phyloP scores from a whole-genome alignment of 2,888 invertebrate species.

The Philaethria dido region DNA sequence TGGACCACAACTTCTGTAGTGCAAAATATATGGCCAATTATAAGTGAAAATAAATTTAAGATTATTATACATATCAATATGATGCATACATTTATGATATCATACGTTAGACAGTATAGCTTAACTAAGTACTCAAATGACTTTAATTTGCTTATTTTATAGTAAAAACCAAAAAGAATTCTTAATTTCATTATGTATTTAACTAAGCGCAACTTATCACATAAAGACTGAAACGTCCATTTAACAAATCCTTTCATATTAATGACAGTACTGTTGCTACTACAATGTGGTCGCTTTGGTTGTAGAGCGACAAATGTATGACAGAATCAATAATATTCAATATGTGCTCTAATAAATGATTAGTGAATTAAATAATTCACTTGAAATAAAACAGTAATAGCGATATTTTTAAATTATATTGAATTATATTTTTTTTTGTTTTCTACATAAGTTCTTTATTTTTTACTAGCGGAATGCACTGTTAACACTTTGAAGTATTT shows the following conservation, averaged over 20 bases:
- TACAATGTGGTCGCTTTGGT: not conserved
- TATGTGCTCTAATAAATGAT: not conserved
- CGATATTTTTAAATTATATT: no score
- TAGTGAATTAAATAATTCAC: no score
- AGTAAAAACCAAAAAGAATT: not conserved
- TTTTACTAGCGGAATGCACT: no score
- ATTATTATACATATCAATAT: not conserved
- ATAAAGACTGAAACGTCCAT: not conserved
- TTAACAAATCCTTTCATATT: not conserved
- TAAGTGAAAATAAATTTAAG: not conserved
- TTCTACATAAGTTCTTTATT: no score
- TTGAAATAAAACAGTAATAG: no score
- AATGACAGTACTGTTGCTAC: no score
- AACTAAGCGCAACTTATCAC: not conserved
- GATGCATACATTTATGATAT: not conserved
- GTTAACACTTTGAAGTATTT: no score
- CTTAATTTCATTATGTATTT: not conserved
- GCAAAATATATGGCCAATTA: not conserved
- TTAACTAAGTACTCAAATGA: not conserved
- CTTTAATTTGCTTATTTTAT: not conserved
- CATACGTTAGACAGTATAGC: not conserved
- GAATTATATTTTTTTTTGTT: no score
- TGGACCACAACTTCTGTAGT: not conserved
- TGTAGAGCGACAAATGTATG: not conserved
- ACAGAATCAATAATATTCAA: not conserved